Evolutionary conservation across 2,888 invertebrate species (phyloP).

Genomic region (Plusia festucae): DNA sequence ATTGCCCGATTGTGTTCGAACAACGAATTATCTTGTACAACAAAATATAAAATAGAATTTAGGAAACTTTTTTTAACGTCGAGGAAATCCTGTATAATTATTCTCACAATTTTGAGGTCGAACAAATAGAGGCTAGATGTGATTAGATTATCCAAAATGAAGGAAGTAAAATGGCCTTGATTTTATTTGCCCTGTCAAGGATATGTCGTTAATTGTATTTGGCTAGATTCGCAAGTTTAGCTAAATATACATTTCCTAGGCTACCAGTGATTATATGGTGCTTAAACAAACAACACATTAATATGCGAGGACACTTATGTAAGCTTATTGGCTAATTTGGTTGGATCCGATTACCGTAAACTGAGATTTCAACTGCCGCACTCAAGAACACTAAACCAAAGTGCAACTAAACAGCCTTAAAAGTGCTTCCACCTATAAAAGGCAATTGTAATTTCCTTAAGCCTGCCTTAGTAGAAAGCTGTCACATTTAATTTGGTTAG

Average conservation of each 20-base stretch:
- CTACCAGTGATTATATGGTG: constrained; percentile 4
- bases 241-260: constrained; percentile 5
- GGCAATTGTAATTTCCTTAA: constrained; percentile 45
- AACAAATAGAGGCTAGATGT: constrained; percentile 58
- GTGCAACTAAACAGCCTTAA: neutral
- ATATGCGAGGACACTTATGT: neutral
- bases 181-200: constrained; percentile 55
- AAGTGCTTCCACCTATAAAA: constrained; percentile 32
- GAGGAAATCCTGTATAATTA: constrained; percentile 57
- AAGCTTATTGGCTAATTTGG: neutral
- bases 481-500: constrained; percentile 63
- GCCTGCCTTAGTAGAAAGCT: constrained; percentile 49
- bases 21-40: constrained; percentile 53
- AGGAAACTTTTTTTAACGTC: constrained; percentile 51
- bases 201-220: constrained; percentile 43
- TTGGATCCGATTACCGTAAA: neutral
- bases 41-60: constrained; percentile 54
- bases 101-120: constrained; percentile 51
- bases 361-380: neutral
- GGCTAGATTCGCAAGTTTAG: constrained; percentile 13
- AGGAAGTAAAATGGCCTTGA: constrained; percentile 53
- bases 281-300: constrained; percentile 5
- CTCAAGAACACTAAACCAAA: neutral
- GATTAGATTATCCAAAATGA: constrained; percentile 54
- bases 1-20: constrained; percentile 57